phyloP scores from a whole-genome alignment of 2,888 invertebrate genomes.

The Acanthoscelides obtectus region DNA sequence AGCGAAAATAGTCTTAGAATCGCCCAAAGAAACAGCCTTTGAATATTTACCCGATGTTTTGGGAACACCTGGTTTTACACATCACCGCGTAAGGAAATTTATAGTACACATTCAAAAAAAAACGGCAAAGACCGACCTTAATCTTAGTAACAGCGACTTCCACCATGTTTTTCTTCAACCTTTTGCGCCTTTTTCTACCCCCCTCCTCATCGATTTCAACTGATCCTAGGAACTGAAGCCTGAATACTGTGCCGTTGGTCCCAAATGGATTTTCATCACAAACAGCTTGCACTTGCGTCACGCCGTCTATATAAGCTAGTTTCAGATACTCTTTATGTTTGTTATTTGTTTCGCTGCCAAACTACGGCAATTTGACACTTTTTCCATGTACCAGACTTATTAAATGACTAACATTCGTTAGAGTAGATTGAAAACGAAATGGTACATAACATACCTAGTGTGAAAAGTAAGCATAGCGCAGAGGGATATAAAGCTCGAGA shows the following conservation, averaged over 20 bases:
- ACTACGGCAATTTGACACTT: background rate
- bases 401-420: no score
- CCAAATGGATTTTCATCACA: slow-evolving; percentile 41
- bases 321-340: slow-evolving; percentile 20
- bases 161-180: slow-evolving; percentile 84
- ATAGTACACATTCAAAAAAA: slow-evolving; percentile 2
- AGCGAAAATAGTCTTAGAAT: no score
- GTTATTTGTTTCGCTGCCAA: background rate
- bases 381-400: no score
- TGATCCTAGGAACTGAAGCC: slow-evolving; percentile 78
- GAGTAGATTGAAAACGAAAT: no score
- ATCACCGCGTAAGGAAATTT: background rate
- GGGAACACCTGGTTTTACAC: no score
- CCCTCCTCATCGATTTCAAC: slow-evolving; percentile 81
- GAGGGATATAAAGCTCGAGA: no score
- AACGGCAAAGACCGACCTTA: slow-evolving; percentile 59
- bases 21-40: no score
- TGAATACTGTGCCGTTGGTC: slow-evolving; percentile 69
- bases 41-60: no score
- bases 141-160: slow-evolving; percentile 83
- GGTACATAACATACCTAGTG: no score
- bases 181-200: slow-evolving; percentile 64
- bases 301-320: slow-evolving; percentile 41
- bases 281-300: slow-evolving; percentile 8
- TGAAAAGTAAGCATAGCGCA: no score